A percentile compares a stretch with the other conserved stretches of the same genome.
These are phyloP conservation scores for Pachypanchax playfairii DNA, from an alignment of 2,113 vertebrate genomes.

Conservation along the genomic window DNA sequence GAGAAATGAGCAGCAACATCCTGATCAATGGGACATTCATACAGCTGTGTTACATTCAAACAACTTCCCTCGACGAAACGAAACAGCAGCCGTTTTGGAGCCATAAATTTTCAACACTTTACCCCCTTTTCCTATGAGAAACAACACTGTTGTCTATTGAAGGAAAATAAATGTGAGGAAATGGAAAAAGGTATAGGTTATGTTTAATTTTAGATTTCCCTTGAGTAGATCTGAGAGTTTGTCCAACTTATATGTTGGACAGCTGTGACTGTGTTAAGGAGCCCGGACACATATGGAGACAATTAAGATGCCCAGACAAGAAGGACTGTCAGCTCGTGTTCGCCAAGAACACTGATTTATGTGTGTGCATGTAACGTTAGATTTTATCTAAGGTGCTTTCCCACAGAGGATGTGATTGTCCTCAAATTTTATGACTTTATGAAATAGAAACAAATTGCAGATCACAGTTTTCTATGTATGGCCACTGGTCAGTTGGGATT, in stretches of 20 bases:
- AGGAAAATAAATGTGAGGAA: slow-evolving; percentile 37
- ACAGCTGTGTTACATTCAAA: slow-evolving; percentile 40
- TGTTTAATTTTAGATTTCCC: slow-evolving; percentile 64
- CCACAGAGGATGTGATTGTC: slow-evolving; percentile 21
- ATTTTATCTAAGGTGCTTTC: slow-evolving; percentile 62
- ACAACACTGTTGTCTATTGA: slow-evolving; percentile 28
- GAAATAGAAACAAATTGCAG: slow-evolving; percentile 36
- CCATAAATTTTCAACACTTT: slow-evolving; percentile 59
- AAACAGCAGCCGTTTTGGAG: slow-evolving; percentile 37
- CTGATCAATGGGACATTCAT: slow-evolving; percentile 76
- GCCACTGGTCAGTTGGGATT: slow-evolving; percentile 49
- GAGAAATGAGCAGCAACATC: slow-evolving; percentile 58
- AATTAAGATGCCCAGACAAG: slow-evolving; percentile 58
- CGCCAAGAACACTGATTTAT: slow-evolving; percentile 43
- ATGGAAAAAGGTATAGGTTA: slow-evolving; percentile 27
- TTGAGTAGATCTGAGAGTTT: slow-evolving; percentile 24
- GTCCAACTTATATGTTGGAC: slow-evolving; percentile 15
- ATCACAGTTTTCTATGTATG: slow-evolving; percentile 42
- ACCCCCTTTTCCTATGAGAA: slow-evolving; percentile 29
- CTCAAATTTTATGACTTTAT: slow-evolving; percentile 12
- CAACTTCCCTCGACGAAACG: slow-evolving; percentile 33
- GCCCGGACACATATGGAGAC: slow-evolving; percentile 63
- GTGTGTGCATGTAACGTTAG: slow-evolving; percentile 10
- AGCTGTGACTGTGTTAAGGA: slow-evolving; percentile 50
- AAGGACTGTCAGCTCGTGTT: slow-evolving; percentile 33